Evolutionary conservation across 2,888 invertebrate species (phyloP), one percentile per base, ranked within the genome.

Genomic region (Eupeodes latifasciatus): DNA sequence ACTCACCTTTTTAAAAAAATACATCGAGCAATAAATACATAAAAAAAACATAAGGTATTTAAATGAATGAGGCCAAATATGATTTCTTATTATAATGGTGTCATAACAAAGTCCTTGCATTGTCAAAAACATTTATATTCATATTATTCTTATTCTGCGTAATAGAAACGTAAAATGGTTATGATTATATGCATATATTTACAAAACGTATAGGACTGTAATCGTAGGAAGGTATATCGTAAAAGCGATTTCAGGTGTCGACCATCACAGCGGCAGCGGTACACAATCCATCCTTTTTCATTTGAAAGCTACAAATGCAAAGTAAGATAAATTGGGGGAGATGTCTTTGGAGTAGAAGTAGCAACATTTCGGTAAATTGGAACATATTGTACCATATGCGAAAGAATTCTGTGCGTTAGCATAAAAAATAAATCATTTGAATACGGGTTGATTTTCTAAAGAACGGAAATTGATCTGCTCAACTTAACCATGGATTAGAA

Each of bases 391-490:
- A 49, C 64, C 47, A 49, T 79, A 62, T 79, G 53, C 5, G 47
- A 72, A 64, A 16, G 40, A 27, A 80, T 71, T 61, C 62, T n/a
- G 27, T 79, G 79, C 79, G 62, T 79, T 62, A 72, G 34, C 51
- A 34, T 72, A 55, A 80, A 55, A 80, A 79, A 80, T 80, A 72
- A 80, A 72, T 72, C 55, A 80, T 64, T 53, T 62, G 34, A 49
- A 36, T 62, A 61, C 40, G 19, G 69, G 55, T 64, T 80, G 72
- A 72, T 80, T 44, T 72, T 80, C 66, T n/a, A 66, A 66, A 34
- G 49, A 66, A 49, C 14, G 40, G 16, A 59, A 34, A 66, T 66
- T 49, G 47, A 49, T 62, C 66, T 7, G 47, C 11, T 14, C 27
- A 14, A 7, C 7, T 12, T 19, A 34, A 34, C 66, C n/a, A n/a